Evolutionary conservation across 2,888 invertebrate species (phyloP).

Genomic region (Epinotia demarniana): DNA sequence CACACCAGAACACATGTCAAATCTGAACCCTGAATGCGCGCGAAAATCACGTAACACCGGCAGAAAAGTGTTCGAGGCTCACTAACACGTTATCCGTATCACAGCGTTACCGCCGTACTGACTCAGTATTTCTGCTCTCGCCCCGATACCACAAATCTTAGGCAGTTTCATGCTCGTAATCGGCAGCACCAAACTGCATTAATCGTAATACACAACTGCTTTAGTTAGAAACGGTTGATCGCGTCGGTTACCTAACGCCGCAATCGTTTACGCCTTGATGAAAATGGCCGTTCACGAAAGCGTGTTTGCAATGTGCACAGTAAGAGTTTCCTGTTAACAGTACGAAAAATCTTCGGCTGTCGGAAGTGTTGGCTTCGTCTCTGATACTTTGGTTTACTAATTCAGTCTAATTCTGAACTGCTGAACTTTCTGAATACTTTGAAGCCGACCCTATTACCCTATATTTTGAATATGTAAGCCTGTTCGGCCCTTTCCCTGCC

Average conservation of each 20-base stretch:
- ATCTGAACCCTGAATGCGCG: slow-evolving; percentile 57
- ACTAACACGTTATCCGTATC: slow-evolving; percentile 58
- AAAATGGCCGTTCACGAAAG: slow-evolving; percentile 14
- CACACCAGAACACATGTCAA: slow-evolving; percentile 61
- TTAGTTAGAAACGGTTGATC: background rate
- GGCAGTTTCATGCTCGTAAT: slow-evolving; percentile 46
- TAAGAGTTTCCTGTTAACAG: slow-evolving; percentile 62
- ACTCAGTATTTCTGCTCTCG: slow-evolving; percentile 53
- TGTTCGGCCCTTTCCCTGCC: background rate
- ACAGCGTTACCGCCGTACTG: slow-evolving; percentile 71
- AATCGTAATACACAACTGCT: slow-evolving; percentile 53
- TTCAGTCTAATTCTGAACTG: slow-evolving; percentile 64
- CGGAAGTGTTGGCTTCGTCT: slow-evolving; percentile 57
- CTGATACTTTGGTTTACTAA: slow-evolving; percentile 70
- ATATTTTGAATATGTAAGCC: slow-evolving; percentile 3
- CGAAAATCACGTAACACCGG: slow-evolving; percentile 62
- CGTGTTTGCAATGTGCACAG: slow-evolving; percentile 33
- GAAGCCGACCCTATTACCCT: background rate
- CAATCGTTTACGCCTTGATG: slow-evolving; percentile 47
- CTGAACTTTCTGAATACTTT: slow-evolving; percentile 42
- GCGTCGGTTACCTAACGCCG: slow-evolving; percentile 21
- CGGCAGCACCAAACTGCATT: slow-evolving; percentile 35
- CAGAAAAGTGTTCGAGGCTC: slow-evolving; percentile 44
- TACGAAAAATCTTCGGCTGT: slow-evolving; percentile 59
- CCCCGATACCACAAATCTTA: slow-evolving; percentile 34